Evolutionary conservation across 1,140 invertebrate genomes (phyloP).

Genomic region (Sycobia sp.): DNA sequence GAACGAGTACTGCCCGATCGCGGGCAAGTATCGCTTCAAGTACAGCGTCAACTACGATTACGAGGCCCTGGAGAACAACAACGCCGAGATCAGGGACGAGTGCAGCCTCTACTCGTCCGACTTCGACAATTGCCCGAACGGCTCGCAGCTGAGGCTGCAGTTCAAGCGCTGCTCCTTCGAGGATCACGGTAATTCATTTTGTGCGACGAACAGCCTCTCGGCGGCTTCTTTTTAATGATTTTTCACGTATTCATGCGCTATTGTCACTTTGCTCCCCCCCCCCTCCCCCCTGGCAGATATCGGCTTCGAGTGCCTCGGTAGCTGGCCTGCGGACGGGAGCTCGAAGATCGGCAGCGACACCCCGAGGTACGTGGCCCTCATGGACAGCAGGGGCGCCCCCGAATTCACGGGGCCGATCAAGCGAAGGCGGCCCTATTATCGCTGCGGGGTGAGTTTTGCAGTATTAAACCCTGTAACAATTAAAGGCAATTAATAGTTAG

Average conservation of each 20-base stretch:
- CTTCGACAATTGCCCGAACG: slow-evolving; percentile 70
- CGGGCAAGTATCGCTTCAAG: slow-evolving; percentile 68
- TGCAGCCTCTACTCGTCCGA: slow-evolving; percentile 66
- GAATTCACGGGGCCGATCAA: slow-evolving; percentile 37
- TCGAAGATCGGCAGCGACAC: slow-evolving; percentile 55
- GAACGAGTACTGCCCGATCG: slow-evolving; percentile 72
- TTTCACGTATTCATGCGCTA: no score
- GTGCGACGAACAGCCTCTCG: no score
- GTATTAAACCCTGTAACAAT: slow-evolving; percentile 16
- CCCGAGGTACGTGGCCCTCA: slow-evolving; percentile 68
- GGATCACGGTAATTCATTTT: slow-evolving; percentile 57
- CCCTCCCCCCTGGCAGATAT: no score
- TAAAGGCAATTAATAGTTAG: no score
- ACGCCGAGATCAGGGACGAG: slow-evolving; percentile 60
- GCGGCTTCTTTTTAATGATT: no score
- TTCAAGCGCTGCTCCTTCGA: slow-evolving; percentile 67
- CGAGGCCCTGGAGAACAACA: slow-evolving; percentile 53
- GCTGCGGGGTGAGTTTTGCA: slow-evolving; percentile 72
- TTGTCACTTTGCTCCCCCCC: no score
- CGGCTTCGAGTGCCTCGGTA: slow-evolving; percentile 72
- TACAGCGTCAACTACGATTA: slow-evolving; percentile 58
- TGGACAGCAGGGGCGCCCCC: slow-evolving; percentile 62
- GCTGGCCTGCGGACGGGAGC: slow-evolving; percentile 60
- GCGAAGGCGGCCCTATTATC: slow-evolving; percentile 64
- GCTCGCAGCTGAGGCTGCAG: slow-evolving; percentile 65